Base-by-base conservation (phyloP, 2,888 invertebrate species). In the Meteorus colon region DNA sequence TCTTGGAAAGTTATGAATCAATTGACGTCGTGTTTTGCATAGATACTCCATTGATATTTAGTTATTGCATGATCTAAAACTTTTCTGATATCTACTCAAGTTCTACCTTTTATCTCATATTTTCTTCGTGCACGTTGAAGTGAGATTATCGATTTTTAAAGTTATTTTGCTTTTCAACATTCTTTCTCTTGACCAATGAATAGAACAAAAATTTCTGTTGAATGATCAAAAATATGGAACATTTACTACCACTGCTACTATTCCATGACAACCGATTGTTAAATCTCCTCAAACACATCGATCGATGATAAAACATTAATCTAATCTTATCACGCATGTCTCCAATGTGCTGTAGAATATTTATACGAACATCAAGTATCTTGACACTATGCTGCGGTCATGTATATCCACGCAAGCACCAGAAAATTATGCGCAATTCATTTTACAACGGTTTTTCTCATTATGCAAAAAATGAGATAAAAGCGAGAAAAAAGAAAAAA, bases 301-400 rank as follows among this genome's bases (percentile, higher is more conserved):
- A 72, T 72, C 29, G n/a, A 63, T 27, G 72, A 72, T 72, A 72
- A 71, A 48, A 45, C 24, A 16, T n/a, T 72, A 63, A 72, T 72
- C 72, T 72, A 72, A 72, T 72, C 72, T 72, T 63, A 72, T 72
- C 72, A 72, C 63, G 48, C 48, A 62, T 63, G 45, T 48, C 72
- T 48, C 19, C 5, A 51, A 51, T 24, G 34, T 45, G 31, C 27
- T 62, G 10, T 1, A 60, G 19, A 29, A 45, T 45, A 63, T 62
- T 37, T 31, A 14, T 45, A 24, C n/a, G 12, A 16, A 31, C 24
- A 34, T 16, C 31, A 37, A 29, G 37, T 48, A 48, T 68, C 66
- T 41, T 12, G 41, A 16, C 27, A 41, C 37, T n/a, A 34, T 41
- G 37, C 19, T 34, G 34, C 37, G 29, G 34, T 34, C 65, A 65